Conservation (phyloP, 2,797 vertebrate genomes). For the Okamejei kenojei region DNA sequence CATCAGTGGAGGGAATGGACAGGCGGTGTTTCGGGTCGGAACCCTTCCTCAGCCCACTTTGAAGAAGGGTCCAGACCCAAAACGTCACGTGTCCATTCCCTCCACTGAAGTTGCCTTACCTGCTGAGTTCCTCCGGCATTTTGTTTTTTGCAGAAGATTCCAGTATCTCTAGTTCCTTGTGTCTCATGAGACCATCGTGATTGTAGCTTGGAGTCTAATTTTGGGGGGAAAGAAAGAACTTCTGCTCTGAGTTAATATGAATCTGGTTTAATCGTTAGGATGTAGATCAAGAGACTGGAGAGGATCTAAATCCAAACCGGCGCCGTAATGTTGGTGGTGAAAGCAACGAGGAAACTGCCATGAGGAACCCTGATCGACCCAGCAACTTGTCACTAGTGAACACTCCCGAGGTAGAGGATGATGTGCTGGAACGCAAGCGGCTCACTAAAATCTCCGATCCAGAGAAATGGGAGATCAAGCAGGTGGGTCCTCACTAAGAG, state of each 20-base stretch:
- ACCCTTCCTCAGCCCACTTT: too few species aligned
- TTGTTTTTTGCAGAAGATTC: too few species aligned
- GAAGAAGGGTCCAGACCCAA: too few species aligned
- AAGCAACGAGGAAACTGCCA: slow-evolving; percentile 71
- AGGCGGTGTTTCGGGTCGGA: too few species aligned
- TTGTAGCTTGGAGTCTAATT: not conserved
- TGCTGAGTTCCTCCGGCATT: too few species aligned
- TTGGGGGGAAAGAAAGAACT: not conserved
- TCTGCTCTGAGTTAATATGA: not conserved
- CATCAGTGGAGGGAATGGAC: too few species aligned
- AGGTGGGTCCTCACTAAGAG: slow-evolving; percentile 61
- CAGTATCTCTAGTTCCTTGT: too few species aligned
- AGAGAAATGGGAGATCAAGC: slow-evolving; percentile 98
- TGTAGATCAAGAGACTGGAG: slow-evolving; percentile 92
- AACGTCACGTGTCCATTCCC: too few species aligned
- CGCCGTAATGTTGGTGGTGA: slow-evolving; percentile 79
- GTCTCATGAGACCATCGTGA: too few species aligned
- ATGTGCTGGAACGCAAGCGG: slow-evolving; percentile 85
- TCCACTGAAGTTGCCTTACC: too few species aligned
- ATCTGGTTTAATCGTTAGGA: slow-evolving; percentile 59
- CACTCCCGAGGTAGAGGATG: slow-evolving; percentile 84
- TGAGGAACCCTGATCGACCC: slow-evolving; percentile 92
- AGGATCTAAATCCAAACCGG: slow-evolving; percentile 91
- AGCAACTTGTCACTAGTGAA: slow-evolving; percentile 82
- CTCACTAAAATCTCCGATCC: slow-evolving; percentile 95